Percentiles rank a stretch among this genome's conserved stretches.
phyloP scores from a whole-genome alignment of 1,140 invertebrate species.

The Sinonovacula constricta region DNA sequence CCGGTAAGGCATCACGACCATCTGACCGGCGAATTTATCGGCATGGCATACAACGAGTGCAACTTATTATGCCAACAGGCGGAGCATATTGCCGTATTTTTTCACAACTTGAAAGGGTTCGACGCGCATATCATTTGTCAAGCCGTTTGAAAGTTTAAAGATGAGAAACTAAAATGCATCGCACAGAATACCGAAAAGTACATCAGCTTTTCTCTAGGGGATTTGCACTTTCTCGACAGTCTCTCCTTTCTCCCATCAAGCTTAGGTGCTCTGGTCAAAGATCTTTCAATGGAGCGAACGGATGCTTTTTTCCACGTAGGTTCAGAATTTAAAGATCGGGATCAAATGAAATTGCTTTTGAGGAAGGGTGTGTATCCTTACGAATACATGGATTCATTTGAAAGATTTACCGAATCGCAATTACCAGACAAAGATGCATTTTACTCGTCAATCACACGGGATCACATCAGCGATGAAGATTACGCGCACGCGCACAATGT shows the following conservation, averaged over 20 bases:
- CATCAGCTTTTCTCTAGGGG: too few relatives aligned
- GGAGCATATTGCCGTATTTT: slow-evolving; percentile 64
- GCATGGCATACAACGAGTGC: too few relatives aligned
- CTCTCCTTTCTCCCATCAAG: too few relatives aligned
- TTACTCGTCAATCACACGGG: too few relatives aligned
- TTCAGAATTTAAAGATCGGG: not conserved
- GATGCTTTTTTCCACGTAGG: slow-evolving; percentile 14
- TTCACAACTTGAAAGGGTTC: too few relatives aligned
- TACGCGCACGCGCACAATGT: slow-evolving; percentile 43
- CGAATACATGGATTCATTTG: slow-evolving; percentile 20
- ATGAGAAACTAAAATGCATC: too few relatives aligned
- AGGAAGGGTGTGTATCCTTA: slow-evolving; percentile 51
- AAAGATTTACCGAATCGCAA: slow-evolving; percentile 23
- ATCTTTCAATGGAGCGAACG: slow-evolving; percentile 25
- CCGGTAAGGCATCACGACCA: too few relatives aligned
- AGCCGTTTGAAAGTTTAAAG: too few relatives aligned
- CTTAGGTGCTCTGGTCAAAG: slow-evolving; percentile 17
- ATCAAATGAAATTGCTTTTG: slow-evolving; percentile 17
- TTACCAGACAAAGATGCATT: slow-evolving; percentile 44
- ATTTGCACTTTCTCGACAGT: too few relatives aligned
- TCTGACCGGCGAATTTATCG: too few relatives aligned
- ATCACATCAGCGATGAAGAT: too few relatives aligned
- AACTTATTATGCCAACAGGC: slow-evolving; percentile 21
- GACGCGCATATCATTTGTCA: too few relatives aligned
- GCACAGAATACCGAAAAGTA: slow-evolving; percentile 75